phyloP scores from a whole-genome alignment of 2,113 vertebrate genomes.

The Lynx canadensis region DNA sequence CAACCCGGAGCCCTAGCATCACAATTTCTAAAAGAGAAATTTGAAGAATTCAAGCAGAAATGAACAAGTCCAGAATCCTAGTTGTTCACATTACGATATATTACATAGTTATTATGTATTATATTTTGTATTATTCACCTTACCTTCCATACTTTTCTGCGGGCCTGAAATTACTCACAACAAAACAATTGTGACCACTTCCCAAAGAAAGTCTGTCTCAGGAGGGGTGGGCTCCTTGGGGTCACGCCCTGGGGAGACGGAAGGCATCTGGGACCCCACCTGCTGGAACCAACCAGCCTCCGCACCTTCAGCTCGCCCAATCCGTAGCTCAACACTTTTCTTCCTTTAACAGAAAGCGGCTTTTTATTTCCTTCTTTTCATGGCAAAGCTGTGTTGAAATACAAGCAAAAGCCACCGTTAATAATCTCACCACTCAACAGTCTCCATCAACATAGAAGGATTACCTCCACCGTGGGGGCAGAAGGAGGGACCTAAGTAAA shows the following conservation, averaged over 20 bases:
- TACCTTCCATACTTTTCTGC: not conserved
- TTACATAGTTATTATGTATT: not conserved
- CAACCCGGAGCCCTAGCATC: not conserved
- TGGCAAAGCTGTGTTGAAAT: not conserved
- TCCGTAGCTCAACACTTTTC: fast-evolving
- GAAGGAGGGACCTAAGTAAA: fast-evolving
- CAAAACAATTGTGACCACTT: not conserved
- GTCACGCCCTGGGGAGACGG: not conserved
- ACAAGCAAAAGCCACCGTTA: not conserved
- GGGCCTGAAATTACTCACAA: not conserved
- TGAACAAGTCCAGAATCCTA: not conserved
- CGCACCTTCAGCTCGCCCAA: fast-evolving
- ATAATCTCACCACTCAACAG: fast-evolving
- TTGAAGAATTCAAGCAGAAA: not conserved
- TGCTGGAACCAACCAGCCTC: fast-evolving
- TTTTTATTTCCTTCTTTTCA: not conserved
- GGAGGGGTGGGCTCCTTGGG: not conserved
- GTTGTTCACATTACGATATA: not conserved
- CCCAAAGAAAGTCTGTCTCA: not conserved
- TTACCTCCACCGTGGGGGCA: not conserved
- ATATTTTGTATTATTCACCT: too few species aligned
- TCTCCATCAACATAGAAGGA: fast-evolving
- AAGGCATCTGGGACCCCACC: fast-evolving
- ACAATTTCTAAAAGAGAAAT: not conserved
- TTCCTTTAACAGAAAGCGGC: not conserved